These are phyloP conservation scores for Noctua pronuba DNA, from an alignment of 2,888 invertebrate species.

Conservation along the genomic window DNA sequence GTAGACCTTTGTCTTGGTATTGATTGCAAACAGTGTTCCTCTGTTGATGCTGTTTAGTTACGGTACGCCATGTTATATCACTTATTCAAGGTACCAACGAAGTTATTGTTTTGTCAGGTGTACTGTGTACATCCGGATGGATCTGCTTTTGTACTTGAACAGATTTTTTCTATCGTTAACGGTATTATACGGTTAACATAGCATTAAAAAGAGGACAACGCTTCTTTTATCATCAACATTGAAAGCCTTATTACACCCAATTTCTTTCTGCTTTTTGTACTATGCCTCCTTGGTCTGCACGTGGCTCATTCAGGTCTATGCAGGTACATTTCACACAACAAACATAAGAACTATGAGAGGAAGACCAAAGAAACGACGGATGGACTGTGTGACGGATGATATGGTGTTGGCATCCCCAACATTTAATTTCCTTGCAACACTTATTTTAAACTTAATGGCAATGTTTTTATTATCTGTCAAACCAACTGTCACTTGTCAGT, in stretches of 20 bases:
- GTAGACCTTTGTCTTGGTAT: conserved; percentile 19
- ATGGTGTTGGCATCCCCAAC: too few relatives aligned
- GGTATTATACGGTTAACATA: not conserved
- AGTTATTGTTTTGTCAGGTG: conserved; percentile 45
- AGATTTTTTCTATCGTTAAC: not conserved
- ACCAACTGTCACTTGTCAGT: too few relatives aligned
- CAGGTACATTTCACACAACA: not conserved
- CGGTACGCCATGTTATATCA: conserved; percentile 5
- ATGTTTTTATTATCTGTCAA: too few relatives aligned
- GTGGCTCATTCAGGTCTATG: not conserved
- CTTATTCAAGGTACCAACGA: not conserved
- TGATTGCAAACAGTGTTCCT: not conserved
- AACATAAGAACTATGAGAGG: not conserved
- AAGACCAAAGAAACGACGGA: too few relatives aligned
- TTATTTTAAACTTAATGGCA: too few relatives aligned
- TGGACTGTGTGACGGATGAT: too few relatives aligned
- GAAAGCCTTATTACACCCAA: not conserved
- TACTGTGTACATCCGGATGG: not conserved
- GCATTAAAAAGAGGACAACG: not conserved
- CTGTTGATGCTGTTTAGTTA: not conserved
- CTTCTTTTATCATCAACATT: not conserved
- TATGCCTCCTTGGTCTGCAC: too few relatives aligned
- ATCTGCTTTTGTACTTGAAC: conserved; percentile 16
- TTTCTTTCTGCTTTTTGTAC: not conserved
- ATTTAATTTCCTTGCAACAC: too few relatives aligned